Evolutionary conservation across 1,140 invertebrate species (phyloP), one percentile per base, ranked within the genome.

Genomic region (Bombus difficillimus): DNA sequence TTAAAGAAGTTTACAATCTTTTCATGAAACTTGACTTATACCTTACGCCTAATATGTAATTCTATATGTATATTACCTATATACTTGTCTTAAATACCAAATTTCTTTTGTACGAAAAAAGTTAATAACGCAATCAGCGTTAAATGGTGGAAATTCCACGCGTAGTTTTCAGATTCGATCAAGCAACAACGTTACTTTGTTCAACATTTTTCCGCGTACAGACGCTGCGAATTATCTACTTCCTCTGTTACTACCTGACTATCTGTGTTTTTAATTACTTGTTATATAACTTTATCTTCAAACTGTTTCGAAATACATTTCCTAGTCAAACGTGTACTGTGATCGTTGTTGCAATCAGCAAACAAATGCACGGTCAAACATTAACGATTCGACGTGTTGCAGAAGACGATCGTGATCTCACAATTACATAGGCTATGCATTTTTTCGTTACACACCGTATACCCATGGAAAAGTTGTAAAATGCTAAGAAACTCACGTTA

Each of bases 201-300:
- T 12, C 15, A 43, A 37, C 8, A 41, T 32, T 37, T 62, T 41
- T 57, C 28, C 76, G 59, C 8, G 32, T 13, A 41, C 59, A 32
- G 25, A 28, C n/a, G n/a, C 76, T 25, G n/a, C 28, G 25, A 64
- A 32, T 64, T 78, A 41, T 25, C 39, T 6, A 64, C 76, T 78
- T 78, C 76, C 76, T 64, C 15, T 4, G 22, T 78, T 77, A 62
- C 22, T 12, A 32, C 13, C n/a, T 28, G 34, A 64, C 18, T 64
- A 62, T 64, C n/a, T 39, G 28, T 25, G n/a, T 32, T 64, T 41
- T 39, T 78, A 78, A 78, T 78, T 64, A 37, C n/a, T n/a, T 18
- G 57, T 78, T 78, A 41, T 15, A 39, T n/a, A 64, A 78, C 13
- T 28, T 28, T 13, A 39, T 28, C 37, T 71, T 39, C 37, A 28